Conservation (phyloP, 2,888 invertebrate genomes). For the Tuberolachnus salignus region DNA sequence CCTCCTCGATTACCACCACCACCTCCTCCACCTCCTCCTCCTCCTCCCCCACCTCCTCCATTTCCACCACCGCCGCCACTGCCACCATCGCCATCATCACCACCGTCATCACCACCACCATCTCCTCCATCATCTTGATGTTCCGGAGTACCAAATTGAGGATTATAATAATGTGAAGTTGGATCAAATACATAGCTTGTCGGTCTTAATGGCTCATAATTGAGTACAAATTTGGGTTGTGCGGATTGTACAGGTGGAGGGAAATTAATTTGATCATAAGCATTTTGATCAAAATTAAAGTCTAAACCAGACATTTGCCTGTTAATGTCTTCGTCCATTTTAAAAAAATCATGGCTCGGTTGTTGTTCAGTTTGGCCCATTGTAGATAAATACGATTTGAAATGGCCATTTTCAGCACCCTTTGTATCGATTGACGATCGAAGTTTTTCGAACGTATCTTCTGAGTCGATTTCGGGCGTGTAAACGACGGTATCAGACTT, state of each 20-base stretch:
- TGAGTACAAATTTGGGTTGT: constrained; percentile 24
- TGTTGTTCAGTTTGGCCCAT: neutral
- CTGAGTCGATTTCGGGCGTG: neutral
- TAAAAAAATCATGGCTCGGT: constrained; percentile 2
- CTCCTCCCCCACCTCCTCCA: neutral
- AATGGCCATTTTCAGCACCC: constrained; percentile 30
- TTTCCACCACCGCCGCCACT: neutral
- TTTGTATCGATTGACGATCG: constrained; percentile 26
- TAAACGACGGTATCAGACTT: neutral
- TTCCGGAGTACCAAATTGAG: constrained; percentile 13
- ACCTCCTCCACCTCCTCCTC: neutral
- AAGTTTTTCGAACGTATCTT: neutral
- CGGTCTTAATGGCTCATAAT: constrained; percentile 46
- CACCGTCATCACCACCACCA: constrained; percentile 1
- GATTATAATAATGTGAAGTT: neutral
- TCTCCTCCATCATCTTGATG: constrained; percentile 48
- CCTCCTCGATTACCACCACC: neutral
- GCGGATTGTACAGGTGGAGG: neutral
- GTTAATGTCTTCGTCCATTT: constrained; percentile 12
- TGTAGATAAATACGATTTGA: constrained; percentile 19
- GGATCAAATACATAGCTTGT: constrained; percentile 25
- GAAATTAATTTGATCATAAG: constrained; percentile 9
- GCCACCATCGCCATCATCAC: neutral
- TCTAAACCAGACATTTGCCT: neutral
- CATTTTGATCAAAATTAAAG: constrained; percentile 33